Conservation (phyloP, 2,888 invertebrate genomes). For the Ischnus inquisitorius region DNA sequence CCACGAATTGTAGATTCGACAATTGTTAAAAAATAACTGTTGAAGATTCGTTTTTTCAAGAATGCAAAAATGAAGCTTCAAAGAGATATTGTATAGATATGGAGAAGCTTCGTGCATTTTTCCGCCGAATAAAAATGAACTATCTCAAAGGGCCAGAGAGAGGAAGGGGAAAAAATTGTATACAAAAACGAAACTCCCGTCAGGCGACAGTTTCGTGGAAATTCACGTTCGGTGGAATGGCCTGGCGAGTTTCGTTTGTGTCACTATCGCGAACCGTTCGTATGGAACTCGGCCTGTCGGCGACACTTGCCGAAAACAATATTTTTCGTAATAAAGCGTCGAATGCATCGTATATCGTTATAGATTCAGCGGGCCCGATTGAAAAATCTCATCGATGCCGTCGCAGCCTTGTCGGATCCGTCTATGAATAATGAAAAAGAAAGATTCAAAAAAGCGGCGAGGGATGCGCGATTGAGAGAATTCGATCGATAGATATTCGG, state of each 20-base stretch:
- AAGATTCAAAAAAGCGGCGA: not conserved
- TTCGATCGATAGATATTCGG: not conserved
- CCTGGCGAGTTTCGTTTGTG: slow-evolving; percentile 1
- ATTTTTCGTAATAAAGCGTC: not conserved
- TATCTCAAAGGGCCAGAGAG: not conserved
- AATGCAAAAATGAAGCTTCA: not conserved
- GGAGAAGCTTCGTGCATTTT: not conserved
- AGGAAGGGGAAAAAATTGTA: not conserved
- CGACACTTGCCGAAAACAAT: slow-evolving; percentile 4
- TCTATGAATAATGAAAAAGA: not conserved
- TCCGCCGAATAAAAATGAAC: too few species aligned
- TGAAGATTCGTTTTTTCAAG: not conserved
- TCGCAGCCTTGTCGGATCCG: not conserved
- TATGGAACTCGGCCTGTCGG: not conserved
- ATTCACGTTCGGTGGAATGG: slow-evolving; percentile 8
- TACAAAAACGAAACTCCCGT: not conserved
- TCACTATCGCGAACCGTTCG: not conserved
- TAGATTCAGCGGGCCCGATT: not conserved
- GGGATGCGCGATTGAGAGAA: not conserved
- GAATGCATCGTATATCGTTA: not conserved
- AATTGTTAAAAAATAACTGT: too few species aligned
- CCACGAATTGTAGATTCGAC: too few species aligned
- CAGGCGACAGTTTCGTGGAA: slow-evolving; percentile 1
- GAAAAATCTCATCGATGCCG: not conserved
- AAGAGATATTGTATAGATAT: not conserved